Evolutionary conservation across 2,113 vertebrate species (phyloP).

Genomic region (Globicephala melas): DNA sequence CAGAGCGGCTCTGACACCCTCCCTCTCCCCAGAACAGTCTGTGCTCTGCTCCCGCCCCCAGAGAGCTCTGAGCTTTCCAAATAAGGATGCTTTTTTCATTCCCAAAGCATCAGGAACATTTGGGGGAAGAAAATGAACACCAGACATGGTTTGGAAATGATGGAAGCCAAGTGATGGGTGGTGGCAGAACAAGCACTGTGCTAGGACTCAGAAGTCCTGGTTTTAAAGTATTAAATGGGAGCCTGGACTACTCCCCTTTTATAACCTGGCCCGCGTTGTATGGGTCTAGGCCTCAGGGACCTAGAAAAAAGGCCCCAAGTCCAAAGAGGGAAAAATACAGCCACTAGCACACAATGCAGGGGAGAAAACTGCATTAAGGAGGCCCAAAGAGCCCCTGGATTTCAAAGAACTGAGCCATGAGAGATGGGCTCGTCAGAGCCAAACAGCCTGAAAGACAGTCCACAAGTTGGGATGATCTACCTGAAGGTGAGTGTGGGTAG

Average conservation of each 20-base stretch:
- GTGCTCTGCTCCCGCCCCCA: constrained; percentile 62
- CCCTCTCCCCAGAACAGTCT: constrained; percentile 48
- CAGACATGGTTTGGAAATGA: constrained; percentile 26
- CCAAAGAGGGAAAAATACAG: neutral
- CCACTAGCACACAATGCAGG: neutral
- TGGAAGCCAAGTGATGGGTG: neutral
- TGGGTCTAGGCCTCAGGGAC: neutral
- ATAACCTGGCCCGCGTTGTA: neutral
- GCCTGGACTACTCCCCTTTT: neutral
- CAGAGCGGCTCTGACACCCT: neutral
- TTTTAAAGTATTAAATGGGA: neutral
- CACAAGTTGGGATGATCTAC: neutral
- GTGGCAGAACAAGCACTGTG: neutral
- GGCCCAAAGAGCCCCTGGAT: neutral
- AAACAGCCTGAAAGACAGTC: neutral
- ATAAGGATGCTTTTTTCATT: constrained; percentile 57
- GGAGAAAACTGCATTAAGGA: neutral
- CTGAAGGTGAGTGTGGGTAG: neutral
- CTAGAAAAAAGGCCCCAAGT: neutral
- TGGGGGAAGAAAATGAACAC: constrained; percentile 55
- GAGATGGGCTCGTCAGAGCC: neutral
- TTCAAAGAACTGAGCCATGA: neutral
- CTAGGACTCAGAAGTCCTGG: neutral
- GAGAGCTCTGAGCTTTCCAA: constrained; percentile 62
- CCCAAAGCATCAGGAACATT: constrained; percentile 51